Evolutionary conservation across 2,113 vertebrate species (phyloP), one percentile per base, ranked within the genome.

Genomic region (Brachyhypopomus gauderio): DNA sequence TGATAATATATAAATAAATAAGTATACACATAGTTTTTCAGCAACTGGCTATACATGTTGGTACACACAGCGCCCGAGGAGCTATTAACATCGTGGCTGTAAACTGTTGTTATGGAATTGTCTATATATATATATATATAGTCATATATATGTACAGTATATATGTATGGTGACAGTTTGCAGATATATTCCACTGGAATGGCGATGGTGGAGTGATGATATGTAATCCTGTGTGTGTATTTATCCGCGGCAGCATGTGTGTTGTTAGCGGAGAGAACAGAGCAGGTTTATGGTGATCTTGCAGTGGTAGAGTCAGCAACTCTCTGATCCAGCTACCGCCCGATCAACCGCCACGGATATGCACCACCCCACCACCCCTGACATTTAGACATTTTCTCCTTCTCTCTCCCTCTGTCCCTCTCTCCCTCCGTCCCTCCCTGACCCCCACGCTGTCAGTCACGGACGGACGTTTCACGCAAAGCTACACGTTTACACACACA

Each of bases 341-440:
- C 79, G 83, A 81, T 81, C 83, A 81, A 87, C 72, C 83, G 64
- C 72, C 86, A 81, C 71, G 79, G 76, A 80, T 66, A 76, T 76
- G 52, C 70, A 6, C 14, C 5, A 14, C 36, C 78, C 23, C 38
- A 3, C 60, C 71, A 66, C 60, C 62, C 11, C 73, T 70, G 73
- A 22, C 25, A 85, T 83, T 63, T 60, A 64, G 63, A 77, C 25
- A 76, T 64, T 41, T 56, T 69, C 34, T 69, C 34, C 34, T 17
- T 67, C 30, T 67, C 14, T 34, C 30, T 30, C 30, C 7, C 64
- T 36, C 64, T 34, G 19, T 67, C 30, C 7, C 64, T 20, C 30
- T 36, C 30, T 36, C 64, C 7, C 30, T 5, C 38, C n/a, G n/a
- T n/a, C n/a, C n/a, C n/a, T n/a, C n/a, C 7, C 3, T 38, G 45